Percentiles rank a stretch among this genome's conserved stretches.
Conservation (phyloP, 1,140 invertebrate species). For the Rhyzopertha dominica region DNA sequence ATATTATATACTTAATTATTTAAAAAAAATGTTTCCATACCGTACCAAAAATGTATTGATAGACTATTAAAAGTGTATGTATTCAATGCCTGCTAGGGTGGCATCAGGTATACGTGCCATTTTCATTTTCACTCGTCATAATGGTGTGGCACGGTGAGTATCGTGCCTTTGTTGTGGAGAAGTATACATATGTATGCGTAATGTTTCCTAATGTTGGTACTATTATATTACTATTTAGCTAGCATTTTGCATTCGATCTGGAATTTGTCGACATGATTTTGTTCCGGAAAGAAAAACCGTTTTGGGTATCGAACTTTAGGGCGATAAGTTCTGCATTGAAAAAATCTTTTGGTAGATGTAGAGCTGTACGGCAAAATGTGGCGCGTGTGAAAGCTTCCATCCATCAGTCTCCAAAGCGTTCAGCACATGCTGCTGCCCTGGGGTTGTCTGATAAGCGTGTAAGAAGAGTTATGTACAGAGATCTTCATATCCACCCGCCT, state of each 20-base stretch:
- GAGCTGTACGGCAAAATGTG: conserved; percentile 13
- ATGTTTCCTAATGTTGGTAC: conserved; percentile 10
- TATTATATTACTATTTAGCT: conserved; percentile 2
- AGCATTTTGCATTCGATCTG: too few species aligned
- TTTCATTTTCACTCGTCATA: too few species aligned
- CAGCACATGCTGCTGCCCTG: conserved; percentile 10
- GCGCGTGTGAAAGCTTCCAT: conserved; percentile 10
- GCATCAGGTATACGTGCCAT: too few species aligned
- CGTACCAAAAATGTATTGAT: too few species aligned
- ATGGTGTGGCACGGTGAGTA: too few species aligned
- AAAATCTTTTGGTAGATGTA: conserved; percentile 1
- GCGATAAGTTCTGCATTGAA: conserved; percentile 14
- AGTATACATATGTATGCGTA: conserved; percentile 7
- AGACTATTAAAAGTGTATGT: too few species aligned
- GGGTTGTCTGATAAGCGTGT: conserved; percentile 5
- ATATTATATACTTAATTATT: too few species aligned
- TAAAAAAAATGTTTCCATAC: too few species aligned
- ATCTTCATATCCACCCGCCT: conserved; percentile 12
- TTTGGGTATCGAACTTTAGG: conserved; percentile 11
- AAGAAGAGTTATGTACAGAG: conserved; percentile 4
- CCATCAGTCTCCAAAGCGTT: conserved; percentile 16
- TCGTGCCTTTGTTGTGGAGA: conserved; percentile 12
- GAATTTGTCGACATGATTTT: conserved; percentile 12
- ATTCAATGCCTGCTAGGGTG: too few species aligned
- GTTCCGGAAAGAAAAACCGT: conserved; percentile 7